Conservation (phyloP, 2,113 vertebrate genomes). For the Neolamprologus falcicula region DNA sequence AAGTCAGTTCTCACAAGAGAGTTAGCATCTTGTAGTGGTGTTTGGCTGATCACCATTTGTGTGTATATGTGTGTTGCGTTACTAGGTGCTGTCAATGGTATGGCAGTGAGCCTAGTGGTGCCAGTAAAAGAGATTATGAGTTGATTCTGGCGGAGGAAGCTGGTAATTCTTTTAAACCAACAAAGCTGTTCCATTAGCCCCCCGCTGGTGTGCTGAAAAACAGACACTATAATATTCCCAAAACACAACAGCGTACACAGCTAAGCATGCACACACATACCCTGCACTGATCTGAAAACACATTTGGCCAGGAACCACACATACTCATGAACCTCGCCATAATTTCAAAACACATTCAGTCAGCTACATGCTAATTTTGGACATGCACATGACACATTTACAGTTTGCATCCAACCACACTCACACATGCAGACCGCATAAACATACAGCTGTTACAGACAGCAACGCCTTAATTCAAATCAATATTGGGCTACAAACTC, state of each 20-base stretch:
- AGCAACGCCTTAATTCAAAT: neutral
- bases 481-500: neutral
- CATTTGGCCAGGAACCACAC: neutral
- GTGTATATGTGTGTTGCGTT: slow-evolving; percentile 13
- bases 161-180: slow-evolving; percentile 97
- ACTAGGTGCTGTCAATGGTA: slow-evolving; percentile 39
- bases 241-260: slow-evolving; percentile 48
- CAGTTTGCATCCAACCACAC: neutral
- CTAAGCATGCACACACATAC: slow-evolving; percentile 1
- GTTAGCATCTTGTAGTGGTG: slow-evolving; percentile 63
- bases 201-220: slow-evolving; percentile 90
- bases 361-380: neutral
- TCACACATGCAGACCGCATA: neutral
- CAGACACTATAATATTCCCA: slow-evolving; percentile 74
- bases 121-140: slow-evolving; percentile 96
- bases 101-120: slow-evolving; percentile 34
- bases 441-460: neutral
- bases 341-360: neutral
- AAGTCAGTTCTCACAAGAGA: slow-evolving; percentile 74
- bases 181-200: slow-evolving; percentile 97
- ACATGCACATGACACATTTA: neutral
- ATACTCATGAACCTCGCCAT: neutral
- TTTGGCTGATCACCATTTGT: slow-evolving; percentile 74
- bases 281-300: neutral
- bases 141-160: slow-evolving; percentile 95